Base-by-base conservation (phyloP, 2,888 invertebrate genomes). In the Cerastis rubricosa region DNA sequence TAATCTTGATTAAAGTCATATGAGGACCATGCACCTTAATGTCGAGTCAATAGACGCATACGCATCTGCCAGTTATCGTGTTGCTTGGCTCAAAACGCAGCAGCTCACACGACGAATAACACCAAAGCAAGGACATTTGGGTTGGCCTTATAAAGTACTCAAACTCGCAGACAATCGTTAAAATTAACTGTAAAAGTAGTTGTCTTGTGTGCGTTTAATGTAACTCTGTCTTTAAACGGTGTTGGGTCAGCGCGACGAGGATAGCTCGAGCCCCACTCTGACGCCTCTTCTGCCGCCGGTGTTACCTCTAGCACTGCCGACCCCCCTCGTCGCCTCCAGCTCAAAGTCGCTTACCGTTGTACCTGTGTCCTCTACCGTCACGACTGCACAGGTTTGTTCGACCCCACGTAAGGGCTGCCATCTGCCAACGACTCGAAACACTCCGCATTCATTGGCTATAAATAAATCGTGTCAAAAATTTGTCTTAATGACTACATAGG, bases 281-380 rank as follows among this genome's bases (percentile, higher is more conserved):
- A 94, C 94, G 86, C 88, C 93, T 64, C 92, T 94, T 79, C 91
- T 94, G 90, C 94, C 94, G 88, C 93, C 94, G 80, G 91, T 84
- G 91, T 86, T 93, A 87, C 92, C 93, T 80, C 72, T 91, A 78
- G 75, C 89, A 81, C 88, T 89, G 82, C 86, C 91, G 81, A 89
- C 88, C 78, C 75, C 89, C 66, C 87, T 89, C 77, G 85, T 89
- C 85, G 85, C 90, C 78, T 85, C 90, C 85, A 81, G 90, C 78
- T 88, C 92, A 82, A 92, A 89, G 85, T 88, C 90, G 82, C 84
- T 92, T 87, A 92, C 85, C 89, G 89, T 92, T 86, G 88, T 91
- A 81, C 85, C 93, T 80, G 88, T 90, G 85, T 91, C 90, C 88
- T 82, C 91, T 61, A 77, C 90, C 67, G 63, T 85, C 54, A 49